Base-by-base conservation (phyloP, 2,797 vertebrate species). In the Acrocephalus scirpaceus region DNA sequence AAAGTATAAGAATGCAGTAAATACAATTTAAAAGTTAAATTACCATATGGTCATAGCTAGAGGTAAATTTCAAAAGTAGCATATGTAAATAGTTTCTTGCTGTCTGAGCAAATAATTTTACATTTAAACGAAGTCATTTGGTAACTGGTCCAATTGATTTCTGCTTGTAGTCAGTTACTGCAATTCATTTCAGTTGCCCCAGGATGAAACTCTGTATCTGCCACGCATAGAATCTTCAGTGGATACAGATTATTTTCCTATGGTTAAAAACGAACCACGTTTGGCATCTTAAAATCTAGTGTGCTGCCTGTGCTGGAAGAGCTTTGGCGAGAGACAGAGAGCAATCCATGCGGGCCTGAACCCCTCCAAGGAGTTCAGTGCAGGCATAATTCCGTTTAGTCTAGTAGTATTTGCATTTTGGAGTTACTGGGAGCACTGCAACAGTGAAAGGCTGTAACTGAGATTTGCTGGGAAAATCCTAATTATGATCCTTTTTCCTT, bases 1-100 rank as follows among this genome's bases (percentile, higher is more conserved):
- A 78, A 93, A 96, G 86, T 72, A 7, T 27, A 57, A 92, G 82
- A 91, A 88, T 74, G 85, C 51, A 21, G 87, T 94, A 94, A 97
- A 95, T 88, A 96, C 76, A 84, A 91, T 80, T 92, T 77, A 90
- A 75, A 97, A 96, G 85, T 93, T 95, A 86, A 93, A 94, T 95
- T 96, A 93, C 82, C 93, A 91, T 96, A 90, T 96, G 95, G 88
- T 72, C 87, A 76, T 92, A 86, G 92, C 91, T 93, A 88, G 94
- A 92, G 91, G 89, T 95, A 88, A 77, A 83, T 86, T 93, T 92
- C 58, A 84, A 61, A 95, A 93, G 89, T 38, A 88, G 82, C 80
- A 82, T 34, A 64, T 65, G 80, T 85, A 93, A 96, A 92, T 76
- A 92, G 82, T 86, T 94, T 82, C 88, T 93, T 86, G 56, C 51